Evolutionary conservation across 2,797 vertebrate species (phyloP).

Genomic region (Oryzias dopingdopingensis): DNA sequence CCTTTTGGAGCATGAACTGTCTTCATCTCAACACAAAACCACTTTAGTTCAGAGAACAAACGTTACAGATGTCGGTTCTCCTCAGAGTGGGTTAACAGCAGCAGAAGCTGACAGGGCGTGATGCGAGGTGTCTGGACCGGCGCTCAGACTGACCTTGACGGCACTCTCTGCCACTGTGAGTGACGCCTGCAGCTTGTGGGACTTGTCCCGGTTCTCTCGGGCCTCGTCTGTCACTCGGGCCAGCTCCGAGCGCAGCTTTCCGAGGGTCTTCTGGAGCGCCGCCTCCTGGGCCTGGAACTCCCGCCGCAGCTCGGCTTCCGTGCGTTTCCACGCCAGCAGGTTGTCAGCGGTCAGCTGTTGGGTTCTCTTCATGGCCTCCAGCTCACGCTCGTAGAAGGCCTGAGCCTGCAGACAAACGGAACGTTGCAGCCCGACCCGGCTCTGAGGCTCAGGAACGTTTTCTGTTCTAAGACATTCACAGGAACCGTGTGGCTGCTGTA

Average conservation of each 20-base stretch:
- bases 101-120: not conserved
- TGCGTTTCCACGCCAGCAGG: constrained; percentile 92
- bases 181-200: constrained; percentile 87
- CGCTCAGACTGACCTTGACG: constrained; percentile 82
- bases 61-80: not conserved
- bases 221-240: constrained; percentile 90
- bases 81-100: not conserved
- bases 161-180: constrained; percentile 81
- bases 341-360: constrained; percentile 95
- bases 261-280: constrained; percentile 89
- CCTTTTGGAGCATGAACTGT: too few species aligned
- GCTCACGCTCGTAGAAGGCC: constrained; percentile 92
- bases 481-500: constrained; percentile 15
- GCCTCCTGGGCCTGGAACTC: constrained; percentile 96
- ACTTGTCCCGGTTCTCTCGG: constrained; percentile 87
- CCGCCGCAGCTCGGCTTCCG: constrained; percentile 89
- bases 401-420: constrained; percentile 74
- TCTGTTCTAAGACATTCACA: not conserved
- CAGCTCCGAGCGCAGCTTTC: constrained; percentile 89
- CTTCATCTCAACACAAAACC: too few species aligned
- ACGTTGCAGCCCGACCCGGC: too few species aligned
- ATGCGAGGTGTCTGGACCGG: not conserved
- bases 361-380: constrained; percentile 95
- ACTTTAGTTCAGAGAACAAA: too few species aligned
- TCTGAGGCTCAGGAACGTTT: too few species aligned